These are phyloP conservation scores for Cecropterus lyciades DNA, from an alignment of 1,140 invertebrate genomes.

Conservation along the genomic window DNA sequence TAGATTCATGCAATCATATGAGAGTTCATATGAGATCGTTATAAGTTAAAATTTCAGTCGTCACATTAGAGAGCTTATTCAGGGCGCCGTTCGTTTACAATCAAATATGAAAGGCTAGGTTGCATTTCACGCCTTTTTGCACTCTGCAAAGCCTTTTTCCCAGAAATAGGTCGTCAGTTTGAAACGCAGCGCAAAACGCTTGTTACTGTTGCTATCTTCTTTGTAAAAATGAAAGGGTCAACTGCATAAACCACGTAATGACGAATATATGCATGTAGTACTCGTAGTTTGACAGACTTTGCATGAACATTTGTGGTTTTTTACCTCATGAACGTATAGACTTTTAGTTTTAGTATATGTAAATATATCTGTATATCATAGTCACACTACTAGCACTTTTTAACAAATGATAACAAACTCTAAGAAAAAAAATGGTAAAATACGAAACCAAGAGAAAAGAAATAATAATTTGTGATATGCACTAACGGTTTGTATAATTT, in stretches of 20 bases:
- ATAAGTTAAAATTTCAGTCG: neutral
- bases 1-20: too few species aligned
- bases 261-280: neutral
- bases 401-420: too few species aligned
- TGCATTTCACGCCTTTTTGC: conserved; percentile 27
- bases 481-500: too few species aligned
- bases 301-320: too few species aligned
- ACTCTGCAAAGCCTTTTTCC: conserved; percentile 24
- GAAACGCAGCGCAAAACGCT: conserved; percentile 26
- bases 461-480: too few species aligned
- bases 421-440: too few species aligned
- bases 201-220: conserved; percentile 30
- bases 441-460: too few species aligned
- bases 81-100: conserved; percentile 27
- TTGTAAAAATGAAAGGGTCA: conserved; percentile 30
- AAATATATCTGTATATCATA: too few species aligned
- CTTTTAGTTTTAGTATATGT: too few species aligned
- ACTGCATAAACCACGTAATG: conserved; percentile 18
- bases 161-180: conserved; percentile 32
- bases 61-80: conserved; percentile 7
- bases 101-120: conserved; percentile 32
- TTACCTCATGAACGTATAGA: too few species aligned
- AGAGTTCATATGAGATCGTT: too few species aligned
- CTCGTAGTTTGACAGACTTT: neutral
- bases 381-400: too few species aligned